phyloP scores from a whole-genome alignment of 2,797 vertebrate genomes.

The Alfaro cultratus region DNA sequence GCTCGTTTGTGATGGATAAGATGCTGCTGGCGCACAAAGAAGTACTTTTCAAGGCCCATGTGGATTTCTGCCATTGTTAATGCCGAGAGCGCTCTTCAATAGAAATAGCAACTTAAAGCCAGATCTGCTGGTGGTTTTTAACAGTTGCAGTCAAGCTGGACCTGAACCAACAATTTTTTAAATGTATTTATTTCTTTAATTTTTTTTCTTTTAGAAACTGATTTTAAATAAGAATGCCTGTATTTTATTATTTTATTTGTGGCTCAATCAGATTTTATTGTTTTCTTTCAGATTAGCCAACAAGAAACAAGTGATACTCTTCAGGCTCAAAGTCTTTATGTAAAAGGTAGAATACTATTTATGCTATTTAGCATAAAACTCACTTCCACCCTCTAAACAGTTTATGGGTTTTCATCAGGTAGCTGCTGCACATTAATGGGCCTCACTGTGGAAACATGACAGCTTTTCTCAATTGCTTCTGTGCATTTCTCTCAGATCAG shows the following conservation, averaged over 20 bases:
- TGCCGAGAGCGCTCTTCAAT: background rate
- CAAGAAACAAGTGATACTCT: background rate
- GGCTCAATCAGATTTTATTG: background rate
- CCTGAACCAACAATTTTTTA: background rate
- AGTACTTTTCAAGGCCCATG: conserved; percentile 33
- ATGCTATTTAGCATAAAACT: too few relatives aligned
- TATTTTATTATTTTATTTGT: background rate
- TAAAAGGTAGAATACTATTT: too few relatives aligned
- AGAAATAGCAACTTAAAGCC: conserved; percentile 7
- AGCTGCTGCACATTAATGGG: background rate
- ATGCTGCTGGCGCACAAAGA: conserved; percentile 50
- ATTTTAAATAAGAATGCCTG: background rate
- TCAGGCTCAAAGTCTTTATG: background rate
- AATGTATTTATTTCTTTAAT: background rate
- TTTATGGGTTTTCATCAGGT: background rate
- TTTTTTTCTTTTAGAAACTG: background rate
- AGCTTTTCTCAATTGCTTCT: background rate
- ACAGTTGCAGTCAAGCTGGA: background rate
- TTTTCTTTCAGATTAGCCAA: background rate
- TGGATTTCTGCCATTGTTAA: conserved; percentile 18
- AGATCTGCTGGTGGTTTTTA: background rate
- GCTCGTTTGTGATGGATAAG: conserved; percentile 30
- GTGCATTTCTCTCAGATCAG: background rate
- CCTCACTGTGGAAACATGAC: background rate
- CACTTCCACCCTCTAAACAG: background rate